phyloP scores from a whole-genome alignment of 2,888 invertebrate genomes.

The Ectobius pallidus region DNA sequence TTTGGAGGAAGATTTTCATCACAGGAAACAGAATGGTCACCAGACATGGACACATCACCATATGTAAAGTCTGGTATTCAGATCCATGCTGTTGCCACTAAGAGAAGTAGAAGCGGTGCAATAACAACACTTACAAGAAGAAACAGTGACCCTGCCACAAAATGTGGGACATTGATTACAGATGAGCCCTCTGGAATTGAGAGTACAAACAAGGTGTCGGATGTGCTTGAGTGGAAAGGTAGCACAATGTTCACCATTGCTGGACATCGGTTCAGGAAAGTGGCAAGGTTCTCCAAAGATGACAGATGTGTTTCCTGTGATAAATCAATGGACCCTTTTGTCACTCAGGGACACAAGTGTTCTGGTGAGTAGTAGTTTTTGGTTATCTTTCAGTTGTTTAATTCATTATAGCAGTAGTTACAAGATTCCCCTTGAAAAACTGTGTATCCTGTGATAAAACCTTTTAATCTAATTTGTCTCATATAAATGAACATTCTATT shows the following conservation, averaged over 20 bases:
- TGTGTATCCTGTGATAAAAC: too few species aligned
- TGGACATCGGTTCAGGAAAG: conserved; percentile 78
- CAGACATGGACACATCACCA: conserved; percentile 26
- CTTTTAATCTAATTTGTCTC: too few species aligned
- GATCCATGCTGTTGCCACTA: conserved; percentile 38
- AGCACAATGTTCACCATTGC: conserved; percentile 71
- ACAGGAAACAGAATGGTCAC: conserved; percentile 35
- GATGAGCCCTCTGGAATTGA: background rate
- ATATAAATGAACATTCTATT: too few species aligned
- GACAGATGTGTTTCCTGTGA: conserved; percentile 84
- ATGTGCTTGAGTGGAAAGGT: conserved; percentile 66
- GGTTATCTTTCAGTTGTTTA: too few species aligned
- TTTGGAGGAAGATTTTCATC: conserved; percentile 17
- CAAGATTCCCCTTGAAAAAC: too few species aligned
- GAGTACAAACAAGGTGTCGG: conserved; percentile 48
- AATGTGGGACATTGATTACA: background rate
- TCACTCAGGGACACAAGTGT: conserved; percentile 80
- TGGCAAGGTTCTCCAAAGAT: conserved; percentile 77
- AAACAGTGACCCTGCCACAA: conserved; percentile 74
- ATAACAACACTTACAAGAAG: conserved; percentile 62
- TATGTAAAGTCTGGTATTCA: conserved; percentile 36
- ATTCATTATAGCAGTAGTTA: too few species aligned
- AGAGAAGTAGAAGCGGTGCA: conserved; percentile 49
- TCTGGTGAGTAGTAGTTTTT: conserved; percentile 48
- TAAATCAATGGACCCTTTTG: conserved; percentile 79